phyloP scores from a whole-genome alignment of 2,113 vertebrate species.

The Callipepla californica region DNA sequence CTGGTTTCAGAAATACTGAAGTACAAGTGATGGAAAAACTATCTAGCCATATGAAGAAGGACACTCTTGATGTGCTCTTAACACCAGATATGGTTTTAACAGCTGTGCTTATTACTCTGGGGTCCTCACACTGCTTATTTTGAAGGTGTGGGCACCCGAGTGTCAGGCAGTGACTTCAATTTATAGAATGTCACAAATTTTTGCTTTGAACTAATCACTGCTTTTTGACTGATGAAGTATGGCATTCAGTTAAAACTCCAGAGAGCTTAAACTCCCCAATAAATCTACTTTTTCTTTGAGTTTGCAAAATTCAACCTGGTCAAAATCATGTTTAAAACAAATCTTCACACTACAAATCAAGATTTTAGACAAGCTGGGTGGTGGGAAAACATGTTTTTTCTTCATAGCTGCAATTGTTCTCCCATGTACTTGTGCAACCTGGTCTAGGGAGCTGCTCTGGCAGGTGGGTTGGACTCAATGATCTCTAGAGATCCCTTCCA shows the following conservation, averaged over 20 bases:
- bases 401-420: background rate
- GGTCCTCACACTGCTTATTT: background rate
- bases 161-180: background rate
- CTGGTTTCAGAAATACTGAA: constrained; percentile 67
- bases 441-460: too few species aligned
- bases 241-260: background rate
- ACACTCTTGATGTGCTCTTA: background rate
- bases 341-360: background rate
- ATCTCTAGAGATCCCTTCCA: too few species aligned
- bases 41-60: background rate
- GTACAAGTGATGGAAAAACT: constrained; percentile 61
- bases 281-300: background rate
- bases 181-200: background rate
- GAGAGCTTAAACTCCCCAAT: background rate
- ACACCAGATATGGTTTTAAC: background rate
- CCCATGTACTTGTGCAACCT: background rate
- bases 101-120: background rate
- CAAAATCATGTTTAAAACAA: background rate
- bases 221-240: background rate
- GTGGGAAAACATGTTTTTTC: background rate
- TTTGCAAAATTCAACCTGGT: background rate
- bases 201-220: background rate
- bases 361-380: background rate
- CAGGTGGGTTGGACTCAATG: too few species aligned
- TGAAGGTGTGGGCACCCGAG: background rate